Percentiles rank a stretch among this genome's conserved stretches.
phyloP scores from a whole-genome alignment of 30 jellyfish, hydroid and myxozoan species.

The Aurelia sp. region DNA sequence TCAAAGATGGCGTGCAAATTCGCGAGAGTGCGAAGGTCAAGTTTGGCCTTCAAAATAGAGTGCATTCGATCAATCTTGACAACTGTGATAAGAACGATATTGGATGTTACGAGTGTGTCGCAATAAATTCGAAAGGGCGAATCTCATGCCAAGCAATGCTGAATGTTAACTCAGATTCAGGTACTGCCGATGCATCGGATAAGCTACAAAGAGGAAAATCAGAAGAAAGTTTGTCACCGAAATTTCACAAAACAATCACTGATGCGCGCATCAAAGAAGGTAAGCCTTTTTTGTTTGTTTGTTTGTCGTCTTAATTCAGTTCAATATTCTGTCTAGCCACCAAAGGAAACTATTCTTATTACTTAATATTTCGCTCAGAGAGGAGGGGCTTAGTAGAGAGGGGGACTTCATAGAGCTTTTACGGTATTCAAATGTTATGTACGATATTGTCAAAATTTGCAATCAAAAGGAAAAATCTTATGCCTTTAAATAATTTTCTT shows the following conservation, averaged over 20 bases:
- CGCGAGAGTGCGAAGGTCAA: slow-evolving; percentile 53
- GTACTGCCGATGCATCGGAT: slow-evolving; percentile 21
- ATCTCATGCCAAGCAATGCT: slow-evolving; percentile 72
- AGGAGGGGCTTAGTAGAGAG: no score
- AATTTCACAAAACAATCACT: slow-evolving; percentile 61
- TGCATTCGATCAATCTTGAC: slow-evolving; percentile 41
- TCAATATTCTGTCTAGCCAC: no score
- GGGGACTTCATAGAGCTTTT: no score
- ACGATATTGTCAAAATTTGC: no score
- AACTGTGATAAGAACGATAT: slow-evolving; percentile 55
- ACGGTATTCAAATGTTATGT: no score
- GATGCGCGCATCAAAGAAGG: slow-evolving; percentile 75
- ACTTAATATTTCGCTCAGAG: no score
- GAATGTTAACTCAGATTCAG: slow-evolving; percentile 34
- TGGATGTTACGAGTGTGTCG: slow-evolving; percentile 95
- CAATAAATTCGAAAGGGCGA: slow-evolving; percentile 73
- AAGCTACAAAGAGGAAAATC: slow-evolving; percentile 46
- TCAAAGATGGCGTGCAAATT: slow-evolving; percentile 73
- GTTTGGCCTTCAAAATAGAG: slow-evolving; percentile 64
- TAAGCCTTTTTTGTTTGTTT: neutral
- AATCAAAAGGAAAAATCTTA: no score
- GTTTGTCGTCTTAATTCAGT: no score
- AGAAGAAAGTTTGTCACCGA: slow-evolving; percentile 69
- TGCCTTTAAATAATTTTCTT: no score
- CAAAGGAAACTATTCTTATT: no score